Conservation (phyloP, 30 jellyfish, hydroid and myxozoan genomes). For the Nemopilema nomurai region DNA sequence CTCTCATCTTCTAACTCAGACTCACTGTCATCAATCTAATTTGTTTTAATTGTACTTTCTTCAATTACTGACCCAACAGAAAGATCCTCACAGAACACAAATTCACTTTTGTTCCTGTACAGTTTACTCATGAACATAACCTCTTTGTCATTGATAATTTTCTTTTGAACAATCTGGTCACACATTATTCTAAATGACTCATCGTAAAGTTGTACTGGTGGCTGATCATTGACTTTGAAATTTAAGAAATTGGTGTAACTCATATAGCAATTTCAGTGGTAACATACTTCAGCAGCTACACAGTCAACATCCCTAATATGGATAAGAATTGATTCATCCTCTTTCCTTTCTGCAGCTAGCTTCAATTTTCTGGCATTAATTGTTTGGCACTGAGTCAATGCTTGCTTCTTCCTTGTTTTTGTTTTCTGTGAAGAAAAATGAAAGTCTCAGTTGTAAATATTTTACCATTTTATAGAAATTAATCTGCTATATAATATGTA, state of each 20-base stretch:
- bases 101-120: constrained; percentile 22
- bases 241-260: too few relatives aligned
- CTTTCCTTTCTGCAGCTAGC: constrained; percentile 21
- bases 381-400: constrained; percentile 39
- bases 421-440: constrained; percentile 30
- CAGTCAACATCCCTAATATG: constrained; percentile 20
- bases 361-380: constrained; percentile 19
- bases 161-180: constrained; percentile 15
- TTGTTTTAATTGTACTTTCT: constrained; percentile 2
- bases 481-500: neutral
- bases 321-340: constrained; percentile 16
- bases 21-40: constrained; percentile 19
- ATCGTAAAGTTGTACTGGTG: constrained; percentile 17
- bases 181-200: constrained; percentile 31
- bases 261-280: constrained; percentile 7
- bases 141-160: neutral
- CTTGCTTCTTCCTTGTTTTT: constrained; percentile 33
- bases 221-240: too few relatives aligned
- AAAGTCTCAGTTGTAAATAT: neutral
- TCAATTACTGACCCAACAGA: constrained; percentile 30
- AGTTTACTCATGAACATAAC: constrained; percentile 33
- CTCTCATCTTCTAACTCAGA: constrained; percentile 19
- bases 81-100: constrained; percentile 16
- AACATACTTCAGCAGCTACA: constrained; percentile 21
- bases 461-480: constrained; percentile 8